Evolutionary conservation across 2,797 vertebrate genomes (phyloP), one percentile per base, ranked within the genome.

Genomic region (Ataeniobius toweri): DNA sequence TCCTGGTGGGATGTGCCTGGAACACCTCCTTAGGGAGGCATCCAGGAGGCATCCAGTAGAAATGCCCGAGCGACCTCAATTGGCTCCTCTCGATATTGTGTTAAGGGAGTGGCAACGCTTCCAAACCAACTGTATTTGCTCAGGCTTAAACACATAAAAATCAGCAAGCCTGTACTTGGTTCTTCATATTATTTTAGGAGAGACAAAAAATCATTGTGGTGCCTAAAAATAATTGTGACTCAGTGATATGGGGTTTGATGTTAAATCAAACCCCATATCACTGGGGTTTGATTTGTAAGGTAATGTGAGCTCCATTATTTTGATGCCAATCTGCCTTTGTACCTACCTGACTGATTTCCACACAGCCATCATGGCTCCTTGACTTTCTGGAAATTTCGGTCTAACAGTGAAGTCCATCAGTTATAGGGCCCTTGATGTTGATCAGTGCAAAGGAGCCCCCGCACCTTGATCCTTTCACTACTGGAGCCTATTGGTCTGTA

Each of bases 401-500:
- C 76, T 0, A 5, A 71, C 82, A 93, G 86, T 88, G 80, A 90
- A 89, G 83, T 80, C 73, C 82, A 82, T 86, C 82, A 86, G 83
- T 81, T 89, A 81, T 79, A 14, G 76, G 80, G 74, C 82, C 74
- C 50, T 85, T 22, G 70, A 50, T 74, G 7, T 65, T 73, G 78
- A 82, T 77, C 67, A 83, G 83, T 89, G 81, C 78, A 85, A 78
- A 76, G 83, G 65, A 83, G n/a, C 81, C 81, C 69, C 78, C 63
- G 72, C 81, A 78, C 75, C 39, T 44, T 44, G 65, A 44, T 44
- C 83, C 75, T 61, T 82, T 14, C 31, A 14, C 80, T 74, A 77
- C 87, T 85, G 50, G 77, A 88, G 83, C 73, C 88, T 77, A 89
- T 93, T 85, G 86, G 86, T 80, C 89, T 77, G 59, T 94, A 84